phyloP scores from a whole-genome alignment of 2,113 vertebrate species.

The Microtus oregoni region DNA sequence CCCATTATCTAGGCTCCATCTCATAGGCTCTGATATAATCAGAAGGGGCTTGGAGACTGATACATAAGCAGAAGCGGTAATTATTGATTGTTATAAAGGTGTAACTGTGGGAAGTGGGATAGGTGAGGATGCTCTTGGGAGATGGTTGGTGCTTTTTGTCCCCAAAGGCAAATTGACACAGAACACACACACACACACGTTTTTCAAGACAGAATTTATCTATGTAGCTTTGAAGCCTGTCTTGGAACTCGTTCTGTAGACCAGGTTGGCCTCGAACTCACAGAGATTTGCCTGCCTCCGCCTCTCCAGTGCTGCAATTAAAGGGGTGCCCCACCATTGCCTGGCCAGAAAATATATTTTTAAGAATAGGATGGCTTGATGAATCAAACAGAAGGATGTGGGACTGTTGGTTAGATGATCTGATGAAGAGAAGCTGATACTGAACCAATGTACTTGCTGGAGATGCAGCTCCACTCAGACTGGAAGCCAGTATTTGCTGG shows the following conservation, averaged over 20 bases:
- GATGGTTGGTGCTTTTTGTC: background rate
- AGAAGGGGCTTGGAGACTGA: background rate
- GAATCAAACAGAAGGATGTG: background rate
- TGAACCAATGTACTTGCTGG: background rate
- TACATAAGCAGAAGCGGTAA: background rate
- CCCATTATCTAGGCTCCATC: background rate
- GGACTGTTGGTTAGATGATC: background rate
- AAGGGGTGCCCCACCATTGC: too few species aligned
- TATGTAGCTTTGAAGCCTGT: too few species aligned
- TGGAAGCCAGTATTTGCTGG: background rate
- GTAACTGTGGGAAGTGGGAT: background rate
- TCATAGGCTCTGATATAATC: background rate
- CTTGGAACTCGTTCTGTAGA: background rate
- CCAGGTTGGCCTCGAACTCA: background rate
- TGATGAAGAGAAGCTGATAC: background rate
- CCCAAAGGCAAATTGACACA: background rate
- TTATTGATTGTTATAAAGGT: background rate
- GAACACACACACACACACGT: too few species aligned
- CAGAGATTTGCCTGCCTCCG: background rate
- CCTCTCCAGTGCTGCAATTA: background rate
- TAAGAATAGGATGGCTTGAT: constrained; percentile 25
- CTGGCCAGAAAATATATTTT: background rate
- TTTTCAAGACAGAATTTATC: too few species aligned
- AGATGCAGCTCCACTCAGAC: background rate
- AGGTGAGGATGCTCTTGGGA: background rate